Base-by-base conservation (phyloP, 2,113 vertebrate species). In the Triplophysa dalaica region DNA sequence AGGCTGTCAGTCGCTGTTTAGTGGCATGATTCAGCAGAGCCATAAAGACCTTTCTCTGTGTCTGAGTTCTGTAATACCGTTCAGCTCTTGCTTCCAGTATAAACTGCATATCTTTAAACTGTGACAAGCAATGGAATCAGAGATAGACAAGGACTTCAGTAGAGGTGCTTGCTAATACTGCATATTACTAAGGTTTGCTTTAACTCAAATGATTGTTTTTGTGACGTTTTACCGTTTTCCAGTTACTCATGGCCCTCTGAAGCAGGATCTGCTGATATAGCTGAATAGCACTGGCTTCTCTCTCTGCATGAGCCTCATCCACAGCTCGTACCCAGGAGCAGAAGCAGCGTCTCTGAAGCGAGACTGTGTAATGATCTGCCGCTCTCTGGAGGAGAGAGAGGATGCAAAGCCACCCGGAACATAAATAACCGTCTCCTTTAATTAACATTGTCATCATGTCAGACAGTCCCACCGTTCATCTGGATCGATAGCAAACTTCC, bases 341-440 rank as follows among this genome's bases (percentile, higher is more conserved):
- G 56, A 94, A 87, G 81, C 85, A 94, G 41, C 81, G 89, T 81
- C 88, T 93, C 89, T 94, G 91, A 64, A 96, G 81, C 52, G 58
- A 52, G 64, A 83, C 82, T 80, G 67, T 85, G 76, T 94, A 86
- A 86, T 97, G 94, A 82, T 75, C 88, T 86, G 90, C 70, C 11
- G 97, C 95, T 87, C 95, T 85, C 98, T 99, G 83, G 84, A 75
- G 12, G 60, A 81, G 78, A 86, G 79, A 83, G 41, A 88, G 80
- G 63, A 73, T 68, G 58, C 52, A 38, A 56, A 83, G 65, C 74
- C 68, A 29, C 79, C 58, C 61, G 26, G 61, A 58, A 79, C 38
- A 78, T 74, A 73, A 69, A 77, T 52, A 77, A 65, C 43, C 11
- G 74, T 21, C 74, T 38, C 43, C 62, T 77, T 52, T 77, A 77